Evolutionary conservation across 2,888 invertebrate species (phyloP).

Genomic region (Clostera curtula): DNA sequence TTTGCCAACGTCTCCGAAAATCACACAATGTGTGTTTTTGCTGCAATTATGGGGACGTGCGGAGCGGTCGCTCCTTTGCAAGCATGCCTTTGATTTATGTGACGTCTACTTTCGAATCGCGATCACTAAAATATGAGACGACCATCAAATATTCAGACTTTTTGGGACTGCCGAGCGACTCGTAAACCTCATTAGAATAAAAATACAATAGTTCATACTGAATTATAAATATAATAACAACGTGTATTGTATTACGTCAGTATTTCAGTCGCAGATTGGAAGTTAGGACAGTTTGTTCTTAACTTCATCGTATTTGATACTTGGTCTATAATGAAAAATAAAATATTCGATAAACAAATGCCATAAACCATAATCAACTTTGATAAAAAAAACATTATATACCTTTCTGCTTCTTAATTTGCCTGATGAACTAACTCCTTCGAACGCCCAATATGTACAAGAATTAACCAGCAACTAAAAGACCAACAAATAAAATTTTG

Average conservation of each 20-base stretch:
- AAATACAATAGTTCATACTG: slow-evolving; percentile 66
- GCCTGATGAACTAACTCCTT: too few relatives aligned
- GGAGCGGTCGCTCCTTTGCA: slow-evolving; percentile 54
- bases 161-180: slow-evolving; percentile 54
- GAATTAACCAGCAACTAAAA: too few relatives aligned
- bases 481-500: too few relatives aligned
- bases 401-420: too few relatives aligned
- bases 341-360: too few relatives aligned
- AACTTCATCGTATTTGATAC: slow-evolving; percentile 23
- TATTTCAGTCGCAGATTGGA: slow-evolving; percentile 42
- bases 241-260: slow-evolving; percentile 31
- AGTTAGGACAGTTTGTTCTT: slow-evolving; percentile 26
- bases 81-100: slow-evolving; percentile 71
- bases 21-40: slow-evolving; percentile 66
- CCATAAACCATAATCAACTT: too few relatives aligned
- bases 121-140: slow-evolving; percentile 66
- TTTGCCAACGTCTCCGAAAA: slow-evolving; percentile 68
- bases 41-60: slow-evolving; percentile 66
- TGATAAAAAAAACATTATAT: too few relatives aligned
- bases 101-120: slow-evolving; percentile 48
- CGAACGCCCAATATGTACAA: too few relatives aligned
- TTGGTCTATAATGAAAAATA: too few relatives aligned
- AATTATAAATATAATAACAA: slow-evolving; percentile 41
- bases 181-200: slow-evolving; percentile 69
- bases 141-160: slow-evolving; percentile 66